Evolutionary conservation across 1,140 invertebrate species (phyloP), one percentile per base, ranked within the genome.

Genomic region (Apis laboriosa): DNA sequence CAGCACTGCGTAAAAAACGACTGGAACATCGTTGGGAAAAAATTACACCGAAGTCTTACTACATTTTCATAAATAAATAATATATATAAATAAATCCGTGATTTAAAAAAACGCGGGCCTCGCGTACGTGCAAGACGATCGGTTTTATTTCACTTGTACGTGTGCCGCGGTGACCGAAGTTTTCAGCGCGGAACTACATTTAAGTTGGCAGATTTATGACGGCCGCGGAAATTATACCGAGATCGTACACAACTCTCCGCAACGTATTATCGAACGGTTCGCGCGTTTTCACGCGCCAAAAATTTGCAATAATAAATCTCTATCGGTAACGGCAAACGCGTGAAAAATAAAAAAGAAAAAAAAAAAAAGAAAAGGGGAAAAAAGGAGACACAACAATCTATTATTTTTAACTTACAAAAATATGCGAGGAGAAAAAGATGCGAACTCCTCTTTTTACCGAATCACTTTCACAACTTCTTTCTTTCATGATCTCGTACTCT

Each of bases 131-230:
- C 78, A 66, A 79, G 58, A 74, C 61, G 77, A 84, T 85, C 74
- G n/a, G 85, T 51, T 85, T 83, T 79, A 75, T 74, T 75, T 64
- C 75, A 21, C 24, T 71, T 43, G 64, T 66, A 64, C 77, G 43
- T 60, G 73, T 7, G 21, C 61, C 49, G 49, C 28, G 66, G 66
- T 84, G 81, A 84, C 76, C 75, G 58, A 77, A 60, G 76, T 53
- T 85, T 77, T 83, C 84, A 85, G 56, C 84, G 75, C 71, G 60
- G 28, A 75, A 79, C 68, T 82, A 84, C 73, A 68, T 80, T 70
- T 71, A 70, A 63, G 64, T 51, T 75, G 77, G 68, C 77, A 80
- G 75, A 87, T 87, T 87, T 84, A 84, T 51, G 58, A 74, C 17
- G 21, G 19, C 49, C 55, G 28, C n/a, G 34, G 43, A 34, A 28